Evolutionary conservation across 1,140 invertebrate species (phyloP).

Genomic region (Hesperophylax magnus): DNA sequence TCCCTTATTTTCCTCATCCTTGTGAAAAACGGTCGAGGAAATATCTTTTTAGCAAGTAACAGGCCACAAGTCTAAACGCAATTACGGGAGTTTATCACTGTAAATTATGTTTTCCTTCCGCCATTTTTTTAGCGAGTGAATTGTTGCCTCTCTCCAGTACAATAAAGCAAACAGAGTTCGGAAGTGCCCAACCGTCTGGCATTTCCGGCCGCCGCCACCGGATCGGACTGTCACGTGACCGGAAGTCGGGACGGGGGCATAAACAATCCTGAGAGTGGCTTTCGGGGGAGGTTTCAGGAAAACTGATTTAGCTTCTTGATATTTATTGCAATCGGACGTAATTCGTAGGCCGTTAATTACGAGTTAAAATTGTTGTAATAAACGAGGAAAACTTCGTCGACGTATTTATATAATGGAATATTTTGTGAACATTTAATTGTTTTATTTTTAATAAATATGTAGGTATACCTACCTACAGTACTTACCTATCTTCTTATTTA

Average conservation of each 20-base stretch:
- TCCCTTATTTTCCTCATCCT: neutral
- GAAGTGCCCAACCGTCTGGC: conserved; percentile 40
- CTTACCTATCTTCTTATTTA: neutral
- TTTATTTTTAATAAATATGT: neutral
- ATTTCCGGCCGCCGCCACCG: conserved; percentile 9
- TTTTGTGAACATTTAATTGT: neutral
- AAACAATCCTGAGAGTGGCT: conserved; percentile 40
- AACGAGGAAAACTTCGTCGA: neutral
- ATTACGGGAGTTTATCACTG: conserved; percentile 26
- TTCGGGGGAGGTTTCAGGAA: conserved; percentile 15
- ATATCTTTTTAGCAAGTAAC: conserved; percentile 3
- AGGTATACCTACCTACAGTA: neutral
- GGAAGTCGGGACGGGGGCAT: conserved; percentile 28
- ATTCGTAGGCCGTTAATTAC: neutral
- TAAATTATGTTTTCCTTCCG: conserved; percentile 40
- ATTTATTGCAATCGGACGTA: neutral
- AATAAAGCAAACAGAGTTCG: conserved; percentile 36
- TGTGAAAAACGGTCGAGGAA: neutral
- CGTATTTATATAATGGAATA: neutral
- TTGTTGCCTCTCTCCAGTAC: conserved; percentile 28
- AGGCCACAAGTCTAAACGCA: conserved; percentile 19
- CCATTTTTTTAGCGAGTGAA: conserved; percentile 35
- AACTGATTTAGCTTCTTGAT: conserved; percentile 18
- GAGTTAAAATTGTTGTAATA: neutral
- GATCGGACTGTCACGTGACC: conserved; percentile 35